Percentiles rank a stretch among this genome's conserved stretches.
Conservation (phyloP, 2,888 invertebrate species). For the Rhogogaster chlorosoma region DNA sequence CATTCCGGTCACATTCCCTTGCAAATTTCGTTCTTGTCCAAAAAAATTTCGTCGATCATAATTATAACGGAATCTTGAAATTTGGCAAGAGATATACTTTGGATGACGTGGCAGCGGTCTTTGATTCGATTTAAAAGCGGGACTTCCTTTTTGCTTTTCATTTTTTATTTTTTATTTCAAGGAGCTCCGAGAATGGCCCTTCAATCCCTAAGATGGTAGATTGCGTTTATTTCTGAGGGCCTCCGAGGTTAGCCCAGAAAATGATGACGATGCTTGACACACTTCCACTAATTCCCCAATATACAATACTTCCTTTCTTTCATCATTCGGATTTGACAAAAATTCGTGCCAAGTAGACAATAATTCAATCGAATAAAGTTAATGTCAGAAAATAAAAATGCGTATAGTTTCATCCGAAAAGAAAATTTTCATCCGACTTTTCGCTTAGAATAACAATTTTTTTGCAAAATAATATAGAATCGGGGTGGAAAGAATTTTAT, state of each 20-base stretch:
- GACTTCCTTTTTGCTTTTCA: background rate
- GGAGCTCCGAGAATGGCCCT: conserved; percentile 9
- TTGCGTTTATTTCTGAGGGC: conserved; percentile 23
- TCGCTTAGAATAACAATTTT: no score
- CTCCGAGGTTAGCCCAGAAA: conserved; percentile 18
- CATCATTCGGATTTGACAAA: background rate
- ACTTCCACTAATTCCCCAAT: conserved; percentile 1
- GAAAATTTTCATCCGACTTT: no score
- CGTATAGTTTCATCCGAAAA: no score
- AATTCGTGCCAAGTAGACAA: background rate
- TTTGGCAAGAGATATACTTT: background rate
- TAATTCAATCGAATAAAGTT: no score
- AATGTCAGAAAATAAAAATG: no score
- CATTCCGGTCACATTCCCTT: no score
- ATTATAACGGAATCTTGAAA: background rate
- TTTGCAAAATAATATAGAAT: no score
- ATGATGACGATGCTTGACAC: conserved; percentile 21
- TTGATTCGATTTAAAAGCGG: background rate
- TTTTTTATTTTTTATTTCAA: background rate
- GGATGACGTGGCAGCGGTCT: background rate
- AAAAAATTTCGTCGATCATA: background rate
- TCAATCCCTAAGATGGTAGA: conserved; percentile 23
- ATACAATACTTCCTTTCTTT: background rate
- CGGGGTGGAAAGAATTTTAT: no score
- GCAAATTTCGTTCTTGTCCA: background rate